These are phyloP conservation scores for Bufo gargarizans DNA, from an alignment of 2,113 vertebrate species.

Conservation along the genomic window DNA sequence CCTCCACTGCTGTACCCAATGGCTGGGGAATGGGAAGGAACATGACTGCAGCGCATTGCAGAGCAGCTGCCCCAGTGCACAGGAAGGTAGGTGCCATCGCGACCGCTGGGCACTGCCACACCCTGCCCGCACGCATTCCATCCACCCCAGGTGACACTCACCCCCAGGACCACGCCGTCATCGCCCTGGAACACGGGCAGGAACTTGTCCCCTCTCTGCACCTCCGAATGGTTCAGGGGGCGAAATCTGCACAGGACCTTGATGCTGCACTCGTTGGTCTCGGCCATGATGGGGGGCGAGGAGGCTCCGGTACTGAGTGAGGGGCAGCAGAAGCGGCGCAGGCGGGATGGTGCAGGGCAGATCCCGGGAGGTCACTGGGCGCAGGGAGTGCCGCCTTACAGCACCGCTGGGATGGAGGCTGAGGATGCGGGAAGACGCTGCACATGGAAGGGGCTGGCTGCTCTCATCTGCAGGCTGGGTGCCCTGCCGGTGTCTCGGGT, in stretches of 20 bases:
- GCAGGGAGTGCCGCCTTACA: neutral
- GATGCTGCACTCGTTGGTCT: slow-evolving; percentile 90
- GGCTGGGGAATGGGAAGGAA: neutral
- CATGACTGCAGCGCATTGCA: slow-evolving; percentile 35
- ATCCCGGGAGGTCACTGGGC: neutral
- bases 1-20: neutral
- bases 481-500: neutral
- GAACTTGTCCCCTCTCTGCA: slow-evolving; percentile 86
- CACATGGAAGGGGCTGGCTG: neutral
- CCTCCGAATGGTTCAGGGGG: slow-evolving; percentile 87
- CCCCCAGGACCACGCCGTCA: slow-evolving; percentile 87
- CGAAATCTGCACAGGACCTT: slow-evolving; percentile 93
- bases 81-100: neutral
- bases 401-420: slow-evolving; percentile 5
- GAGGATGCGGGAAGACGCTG: neutral
- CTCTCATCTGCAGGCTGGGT: slow-evolving; percentile 13
- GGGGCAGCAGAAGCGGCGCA: neutral
- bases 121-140: neutral
- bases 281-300: slow-evolving; percentile 78
- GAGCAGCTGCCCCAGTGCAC: neutral
- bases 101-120: neutral
- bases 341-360: neutral
- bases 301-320: neutral
- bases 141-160: slow-evolving; percentile 69
- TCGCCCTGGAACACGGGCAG: slow-evolving; percentile 86